Base-by-base conservation (phyloP, 2,888 invertebrate genomes). In the Hypomecis atomaria region DNA sequence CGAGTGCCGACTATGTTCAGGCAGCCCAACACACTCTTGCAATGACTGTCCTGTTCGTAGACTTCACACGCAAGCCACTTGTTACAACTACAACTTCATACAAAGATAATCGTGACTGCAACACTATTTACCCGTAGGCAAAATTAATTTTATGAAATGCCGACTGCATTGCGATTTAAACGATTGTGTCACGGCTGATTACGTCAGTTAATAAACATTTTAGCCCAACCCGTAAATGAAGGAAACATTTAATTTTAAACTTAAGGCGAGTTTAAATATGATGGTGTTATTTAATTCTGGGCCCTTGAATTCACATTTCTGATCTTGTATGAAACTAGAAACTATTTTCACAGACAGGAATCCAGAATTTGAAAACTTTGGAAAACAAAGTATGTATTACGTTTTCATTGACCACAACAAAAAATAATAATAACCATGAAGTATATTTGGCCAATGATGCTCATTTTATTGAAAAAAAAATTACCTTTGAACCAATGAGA, bases 151-250 rank as follows among this genome's bases (percentile, higher is more conserved):
- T 68, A 68, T 76, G 77, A 76, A 75, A 81, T 73, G 78, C 79
- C 74, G 76, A 76, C 78, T 69, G 72, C 80, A 81, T 82, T 67
- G 62, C 71, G 66, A 75, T 78, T 77, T 71, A 69, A 78, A 71
- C 75, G 83, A 86, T 89, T 85, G 84, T 84, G 89, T 90, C 90
- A 90, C 83, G 82, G 80, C 82, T 78, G 84, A 89, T 90, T 90
- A 89, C 90, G 90, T 90, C 90, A 90, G 86, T 71, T 83, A 78
- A 72, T 81, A 78, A 75, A 71, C 77, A 81, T 78, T 63, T 40
- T 42, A 36, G 42, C 48, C 53, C 59, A 40, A 60, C 54, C 66
- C 36, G 50, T 48, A 50, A 44, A 48, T n/a, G 11, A 10, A 37
- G 23, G 36, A 13, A 43, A 43, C 45, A 48, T 42, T 54, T 43